These are phyloP conservation scores for Astyanax mexicanus DNA, from an alignment of 2,797 vertebrate species.

Conservation along the genomic window DNA sequence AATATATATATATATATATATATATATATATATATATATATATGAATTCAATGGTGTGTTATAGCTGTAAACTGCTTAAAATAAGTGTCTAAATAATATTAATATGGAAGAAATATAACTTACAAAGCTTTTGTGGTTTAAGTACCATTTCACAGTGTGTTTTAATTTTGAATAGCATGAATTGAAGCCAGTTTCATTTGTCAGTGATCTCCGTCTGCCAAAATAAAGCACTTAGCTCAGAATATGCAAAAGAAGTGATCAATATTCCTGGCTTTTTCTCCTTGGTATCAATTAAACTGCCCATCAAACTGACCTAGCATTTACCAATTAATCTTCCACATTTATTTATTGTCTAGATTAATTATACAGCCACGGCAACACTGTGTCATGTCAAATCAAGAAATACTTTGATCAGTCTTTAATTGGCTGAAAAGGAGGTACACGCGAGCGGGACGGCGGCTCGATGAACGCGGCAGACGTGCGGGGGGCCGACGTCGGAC, in stretches of 20 bases:
- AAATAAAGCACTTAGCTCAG: not conserved
- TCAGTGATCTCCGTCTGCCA: not conserved
- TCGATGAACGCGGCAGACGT: slow-evolving; percentile 65
- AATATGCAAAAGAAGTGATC: slow-evolving; percentile 28
- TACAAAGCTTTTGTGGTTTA: too few species aligned
- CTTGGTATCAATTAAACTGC: slow-evolving; percentile 37
- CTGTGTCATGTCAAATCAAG: slow-evolving; percentile 66
- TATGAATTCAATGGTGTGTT: too few species aligned
- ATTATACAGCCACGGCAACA: slow-evolving; percentile 55
- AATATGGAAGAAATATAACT: too few species aligned
- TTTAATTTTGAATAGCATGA: too few species aligned
- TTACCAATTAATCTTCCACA: slow-evolving; percentile 53
- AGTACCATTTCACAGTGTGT: too few species aligned
- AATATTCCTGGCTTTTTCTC: slow-evolving; percentile 39
- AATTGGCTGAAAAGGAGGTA: slow-evolving; percentile 67
- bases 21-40: too few species aligned
- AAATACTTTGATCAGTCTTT: slow-evolving; percentile 74
- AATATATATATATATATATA: too few species aligned
- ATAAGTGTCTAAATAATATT: too few species aligned
- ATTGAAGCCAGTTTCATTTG: not conserved
- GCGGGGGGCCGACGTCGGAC: slow-evolving; percentile 57
- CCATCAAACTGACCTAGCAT: slow-evolving; percentile 47
- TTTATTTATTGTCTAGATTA: slow-evolving; percentile 59
- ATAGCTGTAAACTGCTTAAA: too few species aligned
- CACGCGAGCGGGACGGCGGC: slow-evolving; percentile 48